A percentile compares a stretch with the other conserved stretches of the same genome.
These are phyloP conservation scores for Hylaea fasciaria DNA, from an alignment of 2,888 invertebrate genomes.

Conservation along the genomic window DNA sequence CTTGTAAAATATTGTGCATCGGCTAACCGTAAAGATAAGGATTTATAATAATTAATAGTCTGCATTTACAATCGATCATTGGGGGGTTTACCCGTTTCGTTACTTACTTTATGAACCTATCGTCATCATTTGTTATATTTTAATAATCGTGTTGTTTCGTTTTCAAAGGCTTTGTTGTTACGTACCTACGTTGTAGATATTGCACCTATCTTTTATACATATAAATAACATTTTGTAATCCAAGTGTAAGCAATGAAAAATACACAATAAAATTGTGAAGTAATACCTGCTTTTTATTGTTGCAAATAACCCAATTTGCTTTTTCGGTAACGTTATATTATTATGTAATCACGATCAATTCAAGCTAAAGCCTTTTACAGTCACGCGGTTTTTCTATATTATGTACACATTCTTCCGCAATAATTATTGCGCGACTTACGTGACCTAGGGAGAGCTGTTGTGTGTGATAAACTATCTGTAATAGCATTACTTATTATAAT, in stretches of 20 bases:
- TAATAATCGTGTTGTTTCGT: conserved; percentile 25
- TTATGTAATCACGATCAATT: too few relatives aligned
- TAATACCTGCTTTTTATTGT: conserved; percentile 30
- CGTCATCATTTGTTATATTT: conserved; percentile 18
- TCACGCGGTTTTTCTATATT: conserved; percentile 19
- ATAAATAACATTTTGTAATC: conserved; percentile 43
- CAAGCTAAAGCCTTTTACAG: conserved; percentile 20
- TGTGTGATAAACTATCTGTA: too few relatives aligned
- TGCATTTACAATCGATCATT: conserved; percentile 13
- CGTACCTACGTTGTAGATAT: conserved; percentile 35
- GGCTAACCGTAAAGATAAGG: conserved; percentile 1
- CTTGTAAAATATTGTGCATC: neutral
- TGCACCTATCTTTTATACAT: conserved; percentile 32
- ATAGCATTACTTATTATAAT: neutral
- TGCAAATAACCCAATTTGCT: conserved; percentile 7
- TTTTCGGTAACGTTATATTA: conserved; percentile 8
- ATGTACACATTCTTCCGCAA: conserved; percentile 17
- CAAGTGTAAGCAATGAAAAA: conserved; percentile 40
- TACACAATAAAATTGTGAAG: conserved; percentile 45
- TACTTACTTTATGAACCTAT: conserved; percentile 19
- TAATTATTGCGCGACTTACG: neutral
- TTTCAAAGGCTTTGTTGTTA: conserved; percentile 34
- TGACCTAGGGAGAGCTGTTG: neutral
- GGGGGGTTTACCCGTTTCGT: conserved; percentile 25
- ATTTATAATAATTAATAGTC: neutral